Conservation (phyloP, 2,888 invertebrate species). For the Andrena fulva region DNA sequence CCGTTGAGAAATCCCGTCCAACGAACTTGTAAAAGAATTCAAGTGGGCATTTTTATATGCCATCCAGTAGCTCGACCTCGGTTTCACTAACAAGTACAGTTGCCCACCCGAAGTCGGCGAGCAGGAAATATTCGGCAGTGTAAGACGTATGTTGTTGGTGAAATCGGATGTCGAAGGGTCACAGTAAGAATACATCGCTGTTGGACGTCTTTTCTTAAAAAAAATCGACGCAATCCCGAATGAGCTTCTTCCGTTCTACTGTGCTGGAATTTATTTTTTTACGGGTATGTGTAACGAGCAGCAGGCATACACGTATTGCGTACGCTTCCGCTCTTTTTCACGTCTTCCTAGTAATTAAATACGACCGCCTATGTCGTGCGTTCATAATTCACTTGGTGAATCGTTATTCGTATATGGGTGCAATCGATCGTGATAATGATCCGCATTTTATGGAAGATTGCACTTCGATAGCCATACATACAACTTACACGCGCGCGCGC, state of each 20-base stretch:
- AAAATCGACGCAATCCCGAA: slow-evolving; percentile 36
- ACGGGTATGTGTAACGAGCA: slow-evolving; percentile 46
- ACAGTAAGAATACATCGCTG: not conserved
- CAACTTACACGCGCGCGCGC: not conserved
- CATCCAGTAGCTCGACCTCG: slow-evolving; percentile 23
- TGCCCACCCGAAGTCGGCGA: not conserved
- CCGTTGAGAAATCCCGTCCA: slow-evolving; percentile 58
- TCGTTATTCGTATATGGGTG: not conserved
- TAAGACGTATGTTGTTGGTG: slow-evolving; percentile 21
- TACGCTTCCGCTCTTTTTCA: slow-evolving; percentile 59
- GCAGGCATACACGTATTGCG: slow-evolving; percentile 49
- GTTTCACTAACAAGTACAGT: slow-evolving; percentile 10
- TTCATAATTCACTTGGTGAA: slow-evolving; percentile 21
- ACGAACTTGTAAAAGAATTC: slow-evolving; percentile 27
- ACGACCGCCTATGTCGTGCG: slow-evolving; percentile 33
- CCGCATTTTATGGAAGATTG: slow-evolving; percentile 47
- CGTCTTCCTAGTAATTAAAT: slow-evolving; percentile 56
- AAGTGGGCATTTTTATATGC: slow-evolving; percentile 17
- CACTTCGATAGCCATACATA: slow-evolving; percentile 11
- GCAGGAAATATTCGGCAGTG: not conserved
- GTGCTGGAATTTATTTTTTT: slow-evolving; percentile 62
- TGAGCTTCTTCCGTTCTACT: slow-evolving; percentile 59
- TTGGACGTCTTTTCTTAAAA: slow-evolving; percentile 36
- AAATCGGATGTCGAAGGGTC: slow-evolving; percentile 14
- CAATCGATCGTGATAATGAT: slow-evolving; percentile 17